Conservation (phyloP, 2,797 vertebrate genomes). For the Tokudaia muenninki region DNA sequence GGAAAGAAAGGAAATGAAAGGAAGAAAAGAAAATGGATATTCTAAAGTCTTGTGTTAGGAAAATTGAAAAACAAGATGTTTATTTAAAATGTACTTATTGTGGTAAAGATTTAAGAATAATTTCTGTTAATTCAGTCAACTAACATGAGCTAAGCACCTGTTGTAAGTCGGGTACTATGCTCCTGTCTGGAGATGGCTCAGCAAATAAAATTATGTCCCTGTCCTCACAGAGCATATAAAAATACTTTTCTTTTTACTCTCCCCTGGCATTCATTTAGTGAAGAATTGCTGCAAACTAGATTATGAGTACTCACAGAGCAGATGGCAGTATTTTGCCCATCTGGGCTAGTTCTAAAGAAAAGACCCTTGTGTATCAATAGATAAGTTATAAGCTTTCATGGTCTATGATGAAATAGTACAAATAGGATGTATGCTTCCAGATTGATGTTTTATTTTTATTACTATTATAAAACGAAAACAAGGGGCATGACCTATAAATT, state of each 20-base stretch:
- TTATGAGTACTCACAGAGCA: constrained; percentile 67
- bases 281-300: constrained; percentile 65
- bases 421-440: constrained; percentile 64
- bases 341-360: constrained; percentile 74
- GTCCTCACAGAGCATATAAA: not conserved
- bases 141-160: constrained; percentile 29
- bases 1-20: not conserved
- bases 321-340: constrained; percentile 75
- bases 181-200: not conserved
- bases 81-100: constrained; percentile 25
- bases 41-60: not conserved
- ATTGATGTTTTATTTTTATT: constrained; percentile 58
- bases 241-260: not conserved
- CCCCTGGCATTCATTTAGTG: constrained; percentile 16
- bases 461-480: constrained; percentile 59
- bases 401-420: constrained; percentile 73
- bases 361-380: constrained; percentile 69
- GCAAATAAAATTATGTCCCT: constrained; percentile 21
- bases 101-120: constrained; percentile 40
- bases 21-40: not conserved
- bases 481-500: constrained; percentile 14
- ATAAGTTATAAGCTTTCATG: constrained; percentile 68
- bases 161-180: not conserved
- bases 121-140: not conserved
- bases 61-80: constrained; percentile 45